Evolutionary conservation across 2,797 vertebrate genomes (phyloP).

Genomic region (Bovichtus variegatus): DNA sequence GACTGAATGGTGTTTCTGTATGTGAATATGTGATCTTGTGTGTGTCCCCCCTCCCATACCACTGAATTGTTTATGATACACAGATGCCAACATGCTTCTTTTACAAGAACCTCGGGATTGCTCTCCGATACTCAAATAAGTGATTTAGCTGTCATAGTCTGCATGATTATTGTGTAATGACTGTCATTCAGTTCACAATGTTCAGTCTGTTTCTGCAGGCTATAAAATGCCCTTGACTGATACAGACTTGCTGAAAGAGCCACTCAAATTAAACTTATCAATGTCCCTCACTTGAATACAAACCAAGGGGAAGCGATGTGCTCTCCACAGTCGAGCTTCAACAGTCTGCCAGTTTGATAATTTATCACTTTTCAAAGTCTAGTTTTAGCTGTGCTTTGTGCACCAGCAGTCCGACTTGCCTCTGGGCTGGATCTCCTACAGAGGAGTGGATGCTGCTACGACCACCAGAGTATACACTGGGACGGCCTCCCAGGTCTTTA

Average conservation of each 20-base stretch:
- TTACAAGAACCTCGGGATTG: slow-evolving; percentile 15
- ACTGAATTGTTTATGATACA: slow-evolving; percentile 28
- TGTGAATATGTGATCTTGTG: neutral
- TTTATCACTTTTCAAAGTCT: slow-evolving; percentile 43
- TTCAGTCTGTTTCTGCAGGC: slow-evolving; percentile 24
- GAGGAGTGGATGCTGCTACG: slow-evolving; percentile 24
- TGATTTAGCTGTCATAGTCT: neutral
- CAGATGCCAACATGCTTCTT: slow-evolving; percentile 19
- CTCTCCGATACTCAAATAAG: neutral
- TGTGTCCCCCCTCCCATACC: neutral
- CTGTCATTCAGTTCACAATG: neutral
- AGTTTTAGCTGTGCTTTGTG: slow-evolving; percentile 13
- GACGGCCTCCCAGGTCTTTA: slow-evolving; percentile 31
- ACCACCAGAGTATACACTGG: slow-evolving; percentile 27
- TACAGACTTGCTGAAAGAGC: neutral
- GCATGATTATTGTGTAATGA: neutral
- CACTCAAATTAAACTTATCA: slow-evolving; percentile 2
- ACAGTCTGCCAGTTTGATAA: slow-evolving; percentile 27
- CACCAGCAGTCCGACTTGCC: slow-evolving; percentile 27
- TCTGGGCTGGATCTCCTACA: slow-evolving; percentile 45
- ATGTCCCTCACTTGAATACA: slow-evolving; percentile 10
- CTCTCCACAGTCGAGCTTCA: neutral
- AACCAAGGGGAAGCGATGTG: slow-evolving; percentile 4
- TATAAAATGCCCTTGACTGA: slow-evolving; percentile 5
- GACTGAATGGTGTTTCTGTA: slow-evolving; percentile 16